Percentiles rank a stretch among this genome's conserved stretches.
These are phyloP conservation scores for Lasioglossum marginatum DNA, from an alignment of 2,888 invertebrate species.

Conservation along the genomic window DNA sequence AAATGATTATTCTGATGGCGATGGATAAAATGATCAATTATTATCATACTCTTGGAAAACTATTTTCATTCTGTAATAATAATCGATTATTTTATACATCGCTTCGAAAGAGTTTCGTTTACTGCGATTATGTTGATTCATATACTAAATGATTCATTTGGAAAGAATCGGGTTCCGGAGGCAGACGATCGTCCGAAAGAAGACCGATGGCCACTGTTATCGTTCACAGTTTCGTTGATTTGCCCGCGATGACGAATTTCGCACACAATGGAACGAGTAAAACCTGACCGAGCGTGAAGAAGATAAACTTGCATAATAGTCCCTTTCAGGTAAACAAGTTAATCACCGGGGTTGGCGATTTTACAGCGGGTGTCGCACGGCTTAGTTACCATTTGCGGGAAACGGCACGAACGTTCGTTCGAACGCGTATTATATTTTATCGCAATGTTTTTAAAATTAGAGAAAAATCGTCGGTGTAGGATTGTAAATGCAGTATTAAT, in stretches of 20 bases:
- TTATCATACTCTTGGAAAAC: no score
- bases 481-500: no score
- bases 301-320: constrained; percentile 49
- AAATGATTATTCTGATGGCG: not conserved
- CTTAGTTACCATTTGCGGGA: not conserved
- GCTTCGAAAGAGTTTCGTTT: not conserved
- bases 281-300: constrained; percentile 24
- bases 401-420: not conserved
- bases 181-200: not conserved
- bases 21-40: no score
- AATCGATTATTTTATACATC: no score
- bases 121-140: not conserved
- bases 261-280: constrained; percentile 6
- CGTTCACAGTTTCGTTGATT: not conserved
- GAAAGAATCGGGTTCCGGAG: not conserved
- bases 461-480: not conserved
- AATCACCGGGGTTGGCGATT: constrained; percentile 41
- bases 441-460: not conserved
- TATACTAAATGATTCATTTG: not conserved
- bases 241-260: constrained; percentile 37
- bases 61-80: not conserved
- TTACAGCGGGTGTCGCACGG: not conserved
- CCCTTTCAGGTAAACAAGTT: constrained; percentile 50
- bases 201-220: not conserved
- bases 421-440: not conserved